Evolutionary conservation across 2,888 invertebrate genomes (phyloP).

Genomic region (Melieria crassipennis): DNA sequence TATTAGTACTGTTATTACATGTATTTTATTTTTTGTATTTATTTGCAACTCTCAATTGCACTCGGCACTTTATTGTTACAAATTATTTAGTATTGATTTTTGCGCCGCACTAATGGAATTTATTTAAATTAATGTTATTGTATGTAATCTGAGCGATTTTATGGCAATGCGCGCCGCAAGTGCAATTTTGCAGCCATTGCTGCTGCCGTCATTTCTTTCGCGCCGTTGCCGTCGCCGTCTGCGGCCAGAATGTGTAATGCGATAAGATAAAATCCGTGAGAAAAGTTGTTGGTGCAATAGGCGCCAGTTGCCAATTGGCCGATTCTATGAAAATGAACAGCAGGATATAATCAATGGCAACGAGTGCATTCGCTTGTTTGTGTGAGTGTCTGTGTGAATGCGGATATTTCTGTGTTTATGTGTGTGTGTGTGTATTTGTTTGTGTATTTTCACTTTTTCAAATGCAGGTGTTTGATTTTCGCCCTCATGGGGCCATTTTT

Average conservation of each 20-base stretch:
- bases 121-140: slow-evolving; percentile 38
- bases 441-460: neutral
- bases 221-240: too few relatives aligned
- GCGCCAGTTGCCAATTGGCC: neutral
- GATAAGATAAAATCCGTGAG: slow-evolving; percentile 37
- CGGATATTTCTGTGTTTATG: neutral
- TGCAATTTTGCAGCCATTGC: neutral
- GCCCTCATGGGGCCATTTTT: too few relatives aligned
- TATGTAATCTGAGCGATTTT: slow-evolving; percentile 26
- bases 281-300: slow-evolving; percentile 12
- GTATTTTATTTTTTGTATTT: neutral
- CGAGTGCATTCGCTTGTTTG: too few relatives aligned
- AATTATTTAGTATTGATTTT: slow-evolving; percentile 25
- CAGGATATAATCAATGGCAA: too few relatives aligned
- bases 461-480: too few relatives aligned
- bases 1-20: neutral
- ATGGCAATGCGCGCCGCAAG: slow-evolving; percentile 8
- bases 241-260: slow-evolving; percentile 18
- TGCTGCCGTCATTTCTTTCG: neutral
- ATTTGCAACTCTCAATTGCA: too few relatives aligned
- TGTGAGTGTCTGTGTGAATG: too few relatives aligned
- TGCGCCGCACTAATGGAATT: slow-evolving; percentile 29
- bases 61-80: slow-evolving; percentile 3
- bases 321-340: too few relatives aligned
- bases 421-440: slow-evolving; percentile 1